Base-by-base conservation (phyloP, 2,113 vertebrate genomes). In the Spermophilus dauricus region DNA sequence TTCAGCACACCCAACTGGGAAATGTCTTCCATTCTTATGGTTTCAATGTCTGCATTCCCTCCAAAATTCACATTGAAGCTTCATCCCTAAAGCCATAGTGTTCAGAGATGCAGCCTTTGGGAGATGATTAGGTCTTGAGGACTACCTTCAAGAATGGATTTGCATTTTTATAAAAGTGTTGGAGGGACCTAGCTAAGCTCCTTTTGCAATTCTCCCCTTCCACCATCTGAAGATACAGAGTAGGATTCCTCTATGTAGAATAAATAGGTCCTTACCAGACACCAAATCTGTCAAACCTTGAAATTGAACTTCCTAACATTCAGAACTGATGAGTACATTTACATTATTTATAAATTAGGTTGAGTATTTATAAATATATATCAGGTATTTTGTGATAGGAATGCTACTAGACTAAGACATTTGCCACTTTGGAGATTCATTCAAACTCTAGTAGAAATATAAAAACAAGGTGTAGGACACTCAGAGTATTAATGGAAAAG, bases 131-230 rank as follows among this genome's bases (percentile, higher is more conserved):
- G 11, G 39, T 75, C 73, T 42, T 42, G 24, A 28, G 61, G 26
- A 2, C 20, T 42, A 4, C 11, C 39, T 9, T 75, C 24, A 42
- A 42, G 73, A 75, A 75, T 28, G 18, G 20, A 28, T 26, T 28
- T 20, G 73, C 45, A 13, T 26, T 75, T 24, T 42, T 45, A 10
- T 22, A 24, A 5, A 70, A 70, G 39, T 8, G 9, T 37, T 45
- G 7, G 24, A 45, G 11, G 24, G n/a, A 61, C 3, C 22, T 39
- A 14, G 1, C 30, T 9, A 18, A 7, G 10, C 13, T 24, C 0
- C 37, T 18, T 65, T 39, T 10, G 37, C 32, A 20, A 17, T 45
- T 11, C 26, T 20, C 45, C 37, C 7, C 8, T 32, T 65, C 8
- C 5, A 37, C 17, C 39, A 28, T 30, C 34, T 56, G n/a, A 4